These are phyloP conservation scores for Tinamus major DNA, from an alignment of 2,797 vertebrate genomes.

Conservation along the genomic window DNA sequence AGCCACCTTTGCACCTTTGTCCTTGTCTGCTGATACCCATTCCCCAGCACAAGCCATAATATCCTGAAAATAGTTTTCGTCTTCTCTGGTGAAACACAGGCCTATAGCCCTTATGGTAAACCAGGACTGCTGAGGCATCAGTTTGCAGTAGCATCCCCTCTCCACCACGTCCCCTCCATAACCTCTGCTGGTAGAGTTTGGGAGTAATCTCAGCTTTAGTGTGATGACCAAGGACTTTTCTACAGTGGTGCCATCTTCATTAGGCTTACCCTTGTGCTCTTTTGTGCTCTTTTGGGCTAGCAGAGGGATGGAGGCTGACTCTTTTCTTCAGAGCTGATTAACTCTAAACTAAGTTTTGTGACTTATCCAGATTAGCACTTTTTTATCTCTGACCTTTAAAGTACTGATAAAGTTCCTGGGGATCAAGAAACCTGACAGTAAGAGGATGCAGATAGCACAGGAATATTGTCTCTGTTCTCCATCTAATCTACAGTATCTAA, in stretches of 20 bases:
- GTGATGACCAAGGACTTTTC: background rate
- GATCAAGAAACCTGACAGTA: background rate
- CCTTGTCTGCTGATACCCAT: background rate
- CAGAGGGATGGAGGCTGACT: background rate
- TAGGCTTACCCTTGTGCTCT: background rate
- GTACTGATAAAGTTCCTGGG: background rate
- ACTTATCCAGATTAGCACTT: background rate
- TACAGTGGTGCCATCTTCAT: background rate
- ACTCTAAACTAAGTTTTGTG: background rate
- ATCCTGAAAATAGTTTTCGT: background rate
- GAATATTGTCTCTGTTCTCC: background rate
- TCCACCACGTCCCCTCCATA: rapidly evolving
- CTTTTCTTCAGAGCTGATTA: background rate
- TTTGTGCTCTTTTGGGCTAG: background rate
- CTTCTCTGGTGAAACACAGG: background rate
- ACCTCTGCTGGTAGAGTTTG: background rate
- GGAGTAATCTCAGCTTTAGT: background rate
- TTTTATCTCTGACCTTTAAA: background rate
- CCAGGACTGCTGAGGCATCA: background rate
- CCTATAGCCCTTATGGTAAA: rapidly evolving
- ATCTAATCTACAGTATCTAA: background rate
- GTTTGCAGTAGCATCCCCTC: too few relatives aligned
- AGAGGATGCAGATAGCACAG: background rate
- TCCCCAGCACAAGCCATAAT: background rate
- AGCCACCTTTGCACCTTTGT: background rate